Conservation (phyloP, 2,888 invertebrate genomes). For the Pyrrhosoma nymphula region DNA sequence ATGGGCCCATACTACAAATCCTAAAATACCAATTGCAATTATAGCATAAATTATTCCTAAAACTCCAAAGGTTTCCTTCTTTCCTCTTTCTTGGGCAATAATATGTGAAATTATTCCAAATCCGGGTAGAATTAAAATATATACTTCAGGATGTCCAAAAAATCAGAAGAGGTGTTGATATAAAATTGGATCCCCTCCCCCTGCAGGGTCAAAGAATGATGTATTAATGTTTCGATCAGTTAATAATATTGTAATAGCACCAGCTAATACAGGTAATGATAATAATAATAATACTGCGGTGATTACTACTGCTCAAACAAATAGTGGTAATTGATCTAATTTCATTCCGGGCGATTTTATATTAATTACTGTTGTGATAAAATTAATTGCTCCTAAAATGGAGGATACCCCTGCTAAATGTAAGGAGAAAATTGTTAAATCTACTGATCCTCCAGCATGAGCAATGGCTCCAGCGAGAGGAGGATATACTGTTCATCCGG, state of each 20-base stretch:
- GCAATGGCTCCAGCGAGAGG: slow-evolving; percentile 83
- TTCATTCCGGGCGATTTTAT: slow-evolving; percentile 83
- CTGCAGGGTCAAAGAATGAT: slow-evolving; percentile 89
- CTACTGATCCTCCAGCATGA: slow-evolving; percentile 85
- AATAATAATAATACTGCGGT: slow-evolving; percentile 84
- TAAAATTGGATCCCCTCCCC: slow-evolving; percentile 89
- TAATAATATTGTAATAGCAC: slow-evolving; percentile 89
- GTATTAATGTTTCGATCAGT: slow-evolving; percentile 90
- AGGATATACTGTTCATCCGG: slow-evolving; percentile 89
- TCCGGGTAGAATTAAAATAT: slow-evolving; percentile 91
- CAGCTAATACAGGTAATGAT: slow-evolving; percentile 88
- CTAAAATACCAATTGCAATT: slow-evolving; percentile 88
- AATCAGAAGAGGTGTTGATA: slow-evolving; percentile 93
- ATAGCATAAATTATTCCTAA: slow-evolving; percentile 92
- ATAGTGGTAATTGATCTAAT: slow-evolving; percentile 85
- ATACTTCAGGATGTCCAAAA: slow-evolving; percentile 93
- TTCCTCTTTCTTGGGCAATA: slow-evolving; percentile 86
- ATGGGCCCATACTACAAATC: slow-evolving; percentile 92
- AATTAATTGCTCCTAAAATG: slow-evolving; percentile 89
- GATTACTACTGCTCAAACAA: slow-evolving; percentile 86
- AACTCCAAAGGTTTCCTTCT: slow-evolving; percentile 86
- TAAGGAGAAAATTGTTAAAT: slow-evolving; percentile 87
- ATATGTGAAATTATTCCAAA: slow-evolving; percentile 91
- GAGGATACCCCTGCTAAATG: slow-evolving; percentile 87
- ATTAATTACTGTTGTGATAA: slow-evolving; percentile 88